phyloP scores from a whole-genome alignment of 2,888 invertebrate genomes.

The Mechanitis mazaeus region DNA sequence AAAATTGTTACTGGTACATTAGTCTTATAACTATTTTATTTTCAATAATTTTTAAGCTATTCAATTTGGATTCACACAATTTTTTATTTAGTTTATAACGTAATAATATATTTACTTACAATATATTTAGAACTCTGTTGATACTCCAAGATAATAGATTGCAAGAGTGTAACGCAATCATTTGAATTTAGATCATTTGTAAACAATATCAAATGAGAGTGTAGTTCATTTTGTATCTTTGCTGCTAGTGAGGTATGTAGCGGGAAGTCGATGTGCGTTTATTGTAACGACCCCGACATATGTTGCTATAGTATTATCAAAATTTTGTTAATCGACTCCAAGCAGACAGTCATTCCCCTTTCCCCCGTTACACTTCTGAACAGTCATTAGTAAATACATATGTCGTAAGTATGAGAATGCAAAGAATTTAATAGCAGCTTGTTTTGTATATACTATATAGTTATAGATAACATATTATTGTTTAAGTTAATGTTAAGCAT shows the following conservation, averaged over 20 bases:
- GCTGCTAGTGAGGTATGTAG: constrained; percentile 2
- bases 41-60: too few species aligned
- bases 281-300: constrained; percentile 50
- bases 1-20: not conserved
- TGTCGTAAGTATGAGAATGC: constrained; percentile 9
- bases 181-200: not conserved
- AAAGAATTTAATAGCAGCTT: constrained; percentile 11
- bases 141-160: not conserved
- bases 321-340: constrained; percentile 62
- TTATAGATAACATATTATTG: too few species aligned
- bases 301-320: constrained; percentile 37
- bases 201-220: constrained; percentile 1
- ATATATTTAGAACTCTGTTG: too few species aligned
- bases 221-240: constrained; percentile 2
- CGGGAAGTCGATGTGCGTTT: constrained; percentile 20
- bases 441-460: not conserved
- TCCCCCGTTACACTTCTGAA: constrained; percentile 32
- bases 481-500: too few species aligned
- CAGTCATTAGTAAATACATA: constrained; percentile 17
- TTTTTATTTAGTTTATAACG: too few species aligned
- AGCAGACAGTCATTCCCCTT: constrained; percentile 67
- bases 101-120: not conserved
- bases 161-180: too few species aligned
- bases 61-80: too few species aligned
- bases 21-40: too few species aligned